A percentile compares a stretch with the other conserved stretches of the same genome.
These are phyloP conservation scores for Odobenus rosmarus DNA, from an alignment of 2,113 vertebrate genomes.

Conservation along the genomic window DNA sequence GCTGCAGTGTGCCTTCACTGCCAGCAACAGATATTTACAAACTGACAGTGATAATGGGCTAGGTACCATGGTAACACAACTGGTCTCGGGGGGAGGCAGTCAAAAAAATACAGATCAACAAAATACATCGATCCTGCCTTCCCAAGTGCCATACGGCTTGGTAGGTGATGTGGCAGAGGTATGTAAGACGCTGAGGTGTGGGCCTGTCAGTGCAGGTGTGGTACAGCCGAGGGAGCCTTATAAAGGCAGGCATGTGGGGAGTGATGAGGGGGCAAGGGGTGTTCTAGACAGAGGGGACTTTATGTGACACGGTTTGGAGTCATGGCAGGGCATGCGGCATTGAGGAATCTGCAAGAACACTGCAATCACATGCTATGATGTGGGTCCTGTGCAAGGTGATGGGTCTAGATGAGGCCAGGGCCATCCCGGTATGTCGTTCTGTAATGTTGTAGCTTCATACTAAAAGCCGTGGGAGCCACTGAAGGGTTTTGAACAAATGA, in stretches of 20 bases:
- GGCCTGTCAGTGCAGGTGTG: accelerated
- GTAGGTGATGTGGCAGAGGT: neutral
- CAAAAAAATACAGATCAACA: neutral
- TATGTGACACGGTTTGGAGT: neutral
- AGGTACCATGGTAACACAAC: neutral
- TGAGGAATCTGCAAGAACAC: neutral
- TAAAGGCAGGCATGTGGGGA: accelerated
- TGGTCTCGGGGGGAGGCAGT: accelerated
- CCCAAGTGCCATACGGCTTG: accelerated
- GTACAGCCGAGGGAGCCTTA: neutral
- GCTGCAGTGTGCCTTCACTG: neutral
- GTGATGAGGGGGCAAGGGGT: neutral
- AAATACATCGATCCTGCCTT: neutral
- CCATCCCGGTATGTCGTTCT: neutral
- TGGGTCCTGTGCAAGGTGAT: accelerated
- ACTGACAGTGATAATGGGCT: neutral
- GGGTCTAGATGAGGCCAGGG: neutral
- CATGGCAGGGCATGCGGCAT: accelerated
- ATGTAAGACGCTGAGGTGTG: neutral
- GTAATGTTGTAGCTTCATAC: neutral
- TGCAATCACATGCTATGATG: accelerated
- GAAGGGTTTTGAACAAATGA: neutral
- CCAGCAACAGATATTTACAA: neutral
- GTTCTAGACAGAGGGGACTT: accelerated
- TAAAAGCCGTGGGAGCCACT: neutral